Evolutionary conservation across 2,888 invertebrate species (phyloP).

Genomic region (Noctua janthe): DNA sequence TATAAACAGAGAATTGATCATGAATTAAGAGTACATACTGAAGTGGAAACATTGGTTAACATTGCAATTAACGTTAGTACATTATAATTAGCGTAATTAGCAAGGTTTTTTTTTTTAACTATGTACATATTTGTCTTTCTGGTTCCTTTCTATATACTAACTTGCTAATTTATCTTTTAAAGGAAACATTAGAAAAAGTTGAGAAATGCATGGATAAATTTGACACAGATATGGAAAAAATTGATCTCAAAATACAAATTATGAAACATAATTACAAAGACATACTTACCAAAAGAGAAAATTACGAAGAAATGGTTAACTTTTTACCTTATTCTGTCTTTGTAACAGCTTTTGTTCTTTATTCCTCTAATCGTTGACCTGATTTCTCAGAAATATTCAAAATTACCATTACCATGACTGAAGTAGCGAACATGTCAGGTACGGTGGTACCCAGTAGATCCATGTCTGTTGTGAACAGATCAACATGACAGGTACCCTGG

Average conservation of each 20-base stretch:
- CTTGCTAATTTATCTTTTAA: slow-evolving; percentile 20
- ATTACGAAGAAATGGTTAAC: slow-evolving; percentile 74
- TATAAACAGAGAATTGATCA: slow-evolving; percentile 77
- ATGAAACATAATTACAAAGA: slow-evolving; percentile 79
- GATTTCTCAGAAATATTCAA: not conserved
- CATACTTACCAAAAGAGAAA: slow-evolving; percentile 70
- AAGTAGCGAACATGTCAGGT: not conserved
- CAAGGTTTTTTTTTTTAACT: not conserved
- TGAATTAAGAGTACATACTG: slow-evolving; percentile 81
- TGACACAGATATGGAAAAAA: slow-evolving; percentile 81
- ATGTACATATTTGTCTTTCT: not conserved
- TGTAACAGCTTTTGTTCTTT: not conserved
- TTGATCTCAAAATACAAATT: slow-evolving; percentile 83
- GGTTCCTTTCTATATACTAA: not conserved
- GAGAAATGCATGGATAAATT: slow-evolving; percentile 85
- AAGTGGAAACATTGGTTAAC: slow-evolving; percentile 80
- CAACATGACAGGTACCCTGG: not conserved
- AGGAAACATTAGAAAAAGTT: slow-evolving; percentile 82
- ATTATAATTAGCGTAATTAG: not conserved
- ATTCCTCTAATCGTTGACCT: not conserved
- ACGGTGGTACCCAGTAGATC: not conserved
- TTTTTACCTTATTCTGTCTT: not conserved
- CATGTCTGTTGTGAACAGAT: not conserved
- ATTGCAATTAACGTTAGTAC: slow-evolving; percentile 79
- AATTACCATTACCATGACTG: not conserved